Percentiles rank a stretch among this genome's conserved stretches.
These are phyloP conservation scores for Lucilia cuprina DNA, from an alignment of 1,140 invertebrate species.

Conservation along the genomic window DNA sequence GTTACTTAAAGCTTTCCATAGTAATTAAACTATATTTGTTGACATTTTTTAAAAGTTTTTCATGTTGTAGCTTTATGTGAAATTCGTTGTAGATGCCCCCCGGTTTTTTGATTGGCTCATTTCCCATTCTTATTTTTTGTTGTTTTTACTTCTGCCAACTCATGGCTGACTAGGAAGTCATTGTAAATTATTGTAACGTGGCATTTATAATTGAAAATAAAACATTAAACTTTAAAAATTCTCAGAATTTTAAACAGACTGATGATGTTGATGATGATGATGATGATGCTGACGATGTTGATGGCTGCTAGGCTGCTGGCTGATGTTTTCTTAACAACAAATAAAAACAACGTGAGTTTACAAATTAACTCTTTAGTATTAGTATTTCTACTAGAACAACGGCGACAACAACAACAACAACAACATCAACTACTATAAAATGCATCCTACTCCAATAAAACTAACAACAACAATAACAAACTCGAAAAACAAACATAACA, in stretches of 20 bases:
- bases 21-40: too few species aligned
- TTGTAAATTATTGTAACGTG: background rate
- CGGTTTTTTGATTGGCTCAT: background rate
- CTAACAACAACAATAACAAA: background rate
- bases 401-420: background rate
- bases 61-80: background rate
- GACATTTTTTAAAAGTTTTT: background rate
- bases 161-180: background rate
- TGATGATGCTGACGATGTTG: too few species aligned
- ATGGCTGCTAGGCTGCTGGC: too few species aligned
- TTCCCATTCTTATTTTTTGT: background rate
- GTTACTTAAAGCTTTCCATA: background rate
- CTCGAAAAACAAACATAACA: background rate
- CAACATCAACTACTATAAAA: background rate
- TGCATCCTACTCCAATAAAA: background rate
- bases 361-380: conserved; percentile 37
- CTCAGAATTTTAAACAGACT: background rate
- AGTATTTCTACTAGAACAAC: background rate
- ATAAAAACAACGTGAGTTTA: conserved; percentile 26
- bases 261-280: too few species aligned
- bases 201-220: conserved; percentile 4
- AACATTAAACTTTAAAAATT: background rate
- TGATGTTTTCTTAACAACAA: background rate
- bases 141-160: background rate
- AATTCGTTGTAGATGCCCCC: background rate